Conservation (phyloP, 2,113 vertebrate species). For the Chionomys nivalis region DNA sequence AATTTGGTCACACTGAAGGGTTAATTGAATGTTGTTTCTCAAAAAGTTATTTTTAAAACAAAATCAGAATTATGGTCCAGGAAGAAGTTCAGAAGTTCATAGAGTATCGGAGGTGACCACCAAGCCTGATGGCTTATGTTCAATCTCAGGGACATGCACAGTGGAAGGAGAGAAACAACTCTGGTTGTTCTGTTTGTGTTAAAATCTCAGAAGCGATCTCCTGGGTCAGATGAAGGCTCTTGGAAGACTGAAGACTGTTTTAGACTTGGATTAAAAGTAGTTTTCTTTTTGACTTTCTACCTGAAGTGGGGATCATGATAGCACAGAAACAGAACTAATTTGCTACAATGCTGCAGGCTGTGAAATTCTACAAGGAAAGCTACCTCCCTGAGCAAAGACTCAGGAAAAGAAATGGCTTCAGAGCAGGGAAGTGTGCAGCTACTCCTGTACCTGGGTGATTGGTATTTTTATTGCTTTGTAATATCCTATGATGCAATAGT, state of each 20-base stretch:
- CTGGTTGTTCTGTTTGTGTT: background rate
- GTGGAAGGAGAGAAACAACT: background rate
- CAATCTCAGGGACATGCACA: background rate
- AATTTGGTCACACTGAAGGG: background rate
- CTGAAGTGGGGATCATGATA: slow-evolving; percentile 16
- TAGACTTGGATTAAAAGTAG: background rate
- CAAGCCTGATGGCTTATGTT: background rate
- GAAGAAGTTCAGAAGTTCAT: background rate
- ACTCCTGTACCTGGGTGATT: background rate
- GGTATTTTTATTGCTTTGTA: slow-evolving; percentile 35
- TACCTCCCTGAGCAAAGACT: background rate
- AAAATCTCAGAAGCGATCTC: slow-evolving; percentile 37
- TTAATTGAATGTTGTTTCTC: background rate
- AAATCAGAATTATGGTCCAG: background rate
- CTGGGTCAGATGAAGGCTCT: slow-evolving; percentile 10
- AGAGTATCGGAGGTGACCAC: background rate
- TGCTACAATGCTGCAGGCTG: background rate
- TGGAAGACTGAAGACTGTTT: background rate
- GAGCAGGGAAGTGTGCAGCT: background rate
- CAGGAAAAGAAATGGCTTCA: background rate
- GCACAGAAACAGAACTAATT: background rate
- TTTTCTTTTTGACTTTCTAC: background rate
- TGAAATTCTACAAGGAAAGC: slow-evolving; percentile 42
- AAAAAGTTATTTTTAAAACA: slow-evolving; percentile 28
- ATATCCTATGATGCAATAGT: background rate